phyloP scores from a whole-genome alignment of 2,888 invertebrate species.

The Agrochola litura region DNA sequence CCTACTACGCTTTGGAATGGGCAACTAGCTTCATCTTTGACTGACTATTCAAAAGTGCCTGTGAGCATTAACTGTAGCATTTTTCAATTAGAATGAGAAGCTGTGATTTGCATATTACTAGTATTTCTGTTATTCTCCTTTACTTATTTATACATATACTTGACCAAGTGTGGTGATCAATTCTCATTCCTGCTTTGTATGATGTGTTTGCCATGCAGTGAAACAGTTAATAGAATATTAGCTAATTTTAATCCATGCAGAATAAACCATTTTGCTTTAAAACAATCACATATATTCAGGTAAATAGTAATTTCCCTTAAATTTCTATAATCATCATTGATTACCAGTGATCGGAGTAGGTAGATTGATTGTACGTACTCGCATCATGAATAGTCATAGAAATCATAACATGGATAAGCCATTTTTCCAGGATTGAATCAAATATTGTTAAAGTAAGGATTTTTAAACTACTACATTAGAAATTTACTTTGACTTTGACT shows the following conservation, averaged over 20 bases:
- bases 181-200: too few species aligned
- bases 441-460: too few species aligned
- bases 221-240: background rate
- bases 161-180: background rate
- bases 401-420: too few species aligned
- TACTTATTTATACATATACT: background rate
- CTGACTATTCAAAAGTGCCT: background rate
- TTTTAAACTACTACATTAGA: too few species aligned
- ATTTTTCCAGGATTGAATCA: too few species aligned
- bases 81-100: background rate
- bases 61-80: too few species aligned
- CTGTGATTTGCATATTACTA: background rate
- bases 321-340: background rate
- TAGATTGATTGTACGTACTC: too few species aligned
- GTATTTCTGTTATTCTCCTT: background rate
- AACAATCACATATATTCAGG: background rate
- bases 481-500: too few species aligned
- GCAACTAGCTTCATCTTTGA: background rate
- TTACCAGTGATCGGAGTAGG: too few species aligned
- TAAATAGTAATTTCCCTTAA: background rate
- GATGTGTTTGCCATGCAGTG: background rate
- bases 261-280: background rate
- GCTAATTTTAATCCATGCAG: background rate
- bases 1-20: background rate
- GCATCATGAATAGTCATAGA: too few species aligned